Conservation (phyloP, 2,888 invertebrate species). For the Drosophila stalkeri region DNA sequence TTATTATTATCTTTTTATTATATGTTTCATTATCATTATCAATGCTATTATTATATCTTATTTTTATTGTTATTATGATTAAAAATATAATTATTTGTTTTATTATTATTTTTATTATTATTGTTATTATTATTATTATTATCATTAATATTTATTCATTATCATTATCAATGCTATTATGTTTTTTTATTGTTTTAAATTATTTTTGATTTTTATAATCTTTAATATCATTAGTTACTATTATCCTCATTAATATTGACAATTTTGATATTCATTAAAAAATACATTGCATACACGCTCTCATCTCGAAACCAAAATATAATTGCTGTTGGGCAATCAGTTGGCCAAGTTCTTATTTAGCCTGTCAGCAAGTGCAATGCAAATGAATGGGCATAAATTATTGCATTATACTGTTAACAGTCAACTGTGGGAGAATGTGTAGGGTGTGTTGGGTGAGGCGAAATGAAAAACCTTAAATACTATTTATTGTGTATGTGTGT, state of each 20-base stretch:
- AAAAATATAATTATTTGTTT: neutral
- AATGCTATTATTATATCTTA: neutral
- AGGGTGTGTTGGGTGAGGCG: neutral
- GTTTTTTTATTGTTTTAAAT: neutral
- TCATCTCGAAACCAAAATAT: slow-evolving; percentile 14
- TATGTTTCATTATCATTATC: neutral
- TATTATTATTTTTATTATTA: neutral
- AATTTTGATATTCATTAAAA: neutral
- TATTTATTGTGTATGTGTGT: slow-evolving; percentile 32
- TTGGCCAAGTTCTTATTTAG: slow-evolving; percentile 51
- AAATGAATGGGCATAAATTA: slow-evolving; percentile 71
- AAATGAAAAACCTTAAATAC: slow-evolving; percentile 43
- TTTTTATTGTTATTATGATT: neutral
- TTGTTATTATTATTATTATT: neutral
- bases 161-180: neutral
- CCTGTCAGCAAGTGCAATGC: slow-evolving; percentile 59
- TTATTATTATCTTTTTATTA: too few relatives aligned
- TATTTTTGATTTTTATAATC: neutral
- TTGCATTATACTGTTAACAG: slow-evolving; percentile 69
- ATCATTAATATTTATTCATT: neutral
- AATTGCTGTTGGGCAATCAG: slow-evolving; percentile 64
- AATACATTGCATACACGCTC: neutral
- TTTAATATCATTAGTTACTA: neutral
- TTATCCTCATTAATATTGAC: neutral
- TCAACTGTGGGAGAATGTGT: neutral